Base-by-base conservation (phyloP, 2,888 invertebrate genomes). In the Gerris lacustris region DNA sequence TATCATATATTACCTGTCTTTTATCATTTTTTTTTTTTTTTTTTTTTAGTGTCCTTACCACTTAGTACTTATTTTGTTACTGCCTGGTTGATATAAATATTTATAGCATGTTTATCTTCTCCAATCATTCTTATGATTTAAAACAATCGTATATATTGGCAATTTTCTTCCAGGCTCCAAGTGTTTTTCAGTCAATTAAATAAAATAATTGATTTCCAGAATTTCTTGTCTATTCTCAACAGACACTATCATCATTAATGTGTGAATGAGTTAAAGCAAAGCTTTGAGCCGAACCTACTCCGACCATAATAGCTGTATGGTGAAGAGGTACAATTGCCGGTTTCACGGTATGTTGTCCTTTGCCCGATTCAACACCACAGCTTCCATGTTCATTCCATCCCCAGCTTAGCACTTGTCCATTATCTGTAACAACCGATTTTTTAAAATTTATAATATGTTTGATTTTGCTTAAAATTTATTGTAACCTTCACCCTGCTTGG, bases 321-420 rank as follows among this genome's bases (percentile, higher is more conserved):
- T 71, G 69, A 45, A 74, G 74, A 74, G 75, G 77, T 77, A 85
- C 80, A 75, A 79, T 77, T 63, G 78, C 80, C 11, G 85, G 85
- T 72, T 78, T 76, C 67, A 79, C 75, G 62, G 84, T 80, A 76
- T 86, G 80, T 69, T 80, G 78, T 45, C 79, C 80, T 73, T 80
- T 80, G 70, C 86, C 86, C 75, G 31, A n/a, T 64, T 64, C 64
- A 9, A 86, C 87, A 70, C 92, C 93, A 77, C 92, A 92, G 79
- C 89, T 92, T 63, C 90, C 90, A 81, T 93, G 93, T 78, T 94
- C 93, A 80, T 94, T 93, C 93, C 93, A 94, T 0, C 93, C 93
- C 92, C 93, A 94, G 31, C 88, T 86, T 78, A 86, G 87, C 6
- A 92, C 79, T 68, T 84, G 83, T 47, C 87, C 87, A 71, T 86